These are phyloP conservation scores for Xerus inauris DNA, from an alignment of 2,113 vertebrate genomes.

Conservation along the genomic window DNA sequence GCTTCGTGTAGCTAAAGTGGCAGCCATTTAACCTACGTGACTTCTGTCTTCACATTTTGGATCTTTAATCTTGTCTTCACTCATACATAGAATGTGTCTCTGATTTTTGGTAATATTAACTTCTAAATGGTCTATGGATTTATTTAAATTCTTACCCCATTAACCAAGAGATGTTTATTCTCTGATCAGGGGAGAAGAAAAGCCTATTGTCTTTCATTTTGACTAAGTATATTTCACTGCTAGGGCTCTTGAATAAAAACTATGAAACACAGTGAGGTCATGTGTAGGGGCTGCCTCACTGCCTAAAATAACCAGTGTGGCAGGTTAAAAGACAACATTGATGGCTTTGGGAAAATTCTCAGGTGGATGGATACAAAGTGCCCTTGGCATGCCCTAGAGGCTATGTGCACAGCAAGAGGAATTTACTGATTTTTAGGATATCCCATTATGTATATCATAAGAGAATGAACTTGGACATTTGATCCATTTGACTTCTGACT, in stretches of 20 bases:
- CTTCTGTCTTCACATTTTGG: conserved; percentile 63
- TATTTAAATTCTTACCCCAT: background rate
- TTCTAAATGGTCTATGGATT: conserved; percentile 35
- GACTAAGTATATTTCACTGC: background rate
- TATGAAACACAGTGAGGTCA: conserved; percentile 1
- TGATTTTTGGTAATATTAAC: conserved; percentile 59
- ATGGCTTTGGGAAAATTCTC: background rate
- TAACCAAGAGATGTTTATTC: conserved; percentile 20
- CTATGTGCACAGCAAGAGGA: background rate
- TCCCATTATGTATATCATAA: background rate
- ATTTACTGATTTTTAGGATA: background rate
- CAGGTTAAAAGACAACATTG: background rate
- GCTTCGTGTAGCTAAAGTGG: conserved; percentile 69
- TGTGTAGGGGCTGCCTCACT: background rate
- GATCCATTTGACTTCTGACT: conserved; percentile 30
- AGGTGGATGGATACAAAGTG: conserved; percentile 8
- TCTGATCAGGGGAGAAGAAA: conserved; percentile 40
- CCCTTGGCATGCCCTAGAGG: background rate
- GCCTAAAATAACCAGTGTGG: background rate
- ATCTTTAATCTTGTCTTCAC: conserved; percentile 68
- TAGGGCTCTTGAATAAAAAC: conserved; percentile 59
- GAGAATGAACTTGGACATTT: background rate
- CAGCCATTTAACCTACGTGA: conserved; percentile 63
- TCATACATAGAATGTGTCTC: background rate
- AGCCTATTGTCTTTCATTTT: background rate